Conservation (phyloP, 2,888 invertebrate genomes). For the Ophonus ardosiacus region DNA sequence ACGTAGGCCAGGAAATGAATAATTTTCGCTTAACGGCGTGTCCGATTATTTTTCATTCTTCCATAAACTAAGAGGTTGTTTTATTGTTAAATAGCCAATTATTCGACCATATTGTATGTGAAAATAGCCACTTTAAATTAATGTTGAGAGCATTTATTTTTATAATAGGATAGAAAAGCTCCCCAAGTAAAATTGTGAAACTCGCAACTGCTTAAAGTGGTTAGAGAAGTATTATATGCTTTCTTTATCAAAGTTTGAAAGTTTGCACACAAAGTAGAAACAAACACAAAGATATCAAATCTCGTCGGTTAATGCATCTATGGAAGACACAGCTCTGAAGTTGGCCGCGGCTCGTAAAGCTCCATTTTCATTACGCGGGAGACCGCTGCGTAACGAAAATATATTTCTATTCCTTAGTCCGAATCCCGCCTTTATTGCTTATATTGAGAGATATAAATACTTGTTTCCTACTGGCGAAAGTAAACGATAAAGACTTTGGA, state of each 20-base stretch:
- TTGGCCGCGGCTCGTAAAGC: not conserved
- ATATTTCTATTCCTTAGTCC: constrained; percentile 31
- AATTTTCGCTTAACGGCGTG: too few species aligned
- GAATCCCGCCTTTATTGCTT: constrained; percentile 32
- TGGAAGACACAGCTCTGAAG: not conserved
- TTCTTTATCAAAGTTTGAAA: constrained; percentile 14
- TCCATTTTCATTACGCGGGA: constrained; percentile 34
- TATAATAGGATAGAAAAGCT: not conserved
- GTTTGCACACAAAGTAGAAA: constrained; percentile 14
- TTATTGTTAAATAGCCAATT: too few species aligned
- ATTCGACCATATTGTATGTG: too few species aligned
- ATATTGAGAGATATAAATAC: constrained; percentile 50
- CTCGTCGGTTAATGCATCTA: constrained; percentile 10
- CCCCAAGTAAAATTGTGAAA: not conserved
- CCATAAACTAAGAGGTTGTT: too few species aligned
- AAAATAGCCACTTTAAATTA: too few species aligned
- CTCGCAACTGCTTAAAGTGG: not conserved
- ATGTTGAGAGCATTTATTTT: too few species aligned
- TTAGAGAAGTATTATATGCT: not conserved
- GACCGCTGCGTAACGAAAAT: constrained; percentile 40
- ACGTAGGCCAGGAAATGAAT: too few species aligned
- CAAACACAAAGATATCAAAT: constrained; percentile 34
- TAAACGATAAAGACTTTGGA: too few species aligned
- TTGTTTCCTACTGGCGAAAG: constrained; percentile 10
- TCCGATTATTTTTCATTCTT: too few species aligned